A percentile compares a stretch with the other conserved stretches of the same genome.
These are phyloP conservation scores for Trematocara variabile DNA, from an alignment of 2,113 vertebrate genomes.

Conservation along the genomic window DNA sequence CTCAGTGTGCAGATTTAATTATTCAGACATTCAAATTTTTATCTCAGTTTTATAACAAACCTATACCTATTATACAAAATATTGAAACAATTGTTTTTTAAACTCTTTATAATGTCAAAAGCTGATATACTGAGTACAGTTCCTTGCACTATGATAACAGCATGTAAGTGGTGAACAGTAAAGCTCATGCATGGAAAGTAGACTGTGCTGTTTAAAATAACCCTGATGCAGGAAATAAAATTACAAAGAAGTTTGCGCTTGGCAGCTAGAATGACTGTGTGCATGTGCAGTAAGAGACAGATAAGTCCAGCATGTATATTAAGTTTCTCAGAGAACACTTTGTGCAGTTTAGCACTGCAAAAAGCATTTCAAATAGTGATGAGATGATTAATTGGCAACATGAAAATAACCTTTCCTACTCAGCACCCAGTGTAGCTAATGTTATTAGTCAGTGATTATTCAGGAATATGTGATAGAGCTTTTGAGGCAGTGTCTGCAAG, in stretches of 20 bases:
- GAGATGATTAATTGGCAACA: background rate
- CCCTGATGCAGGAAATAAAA: constrained; percentile 1
- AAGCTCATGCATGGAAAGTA: background rate
- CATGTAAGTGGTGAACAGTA: background rate
- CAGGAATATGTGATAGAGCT: constrained; percentile 1
- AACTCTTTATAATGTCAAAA: background rate
- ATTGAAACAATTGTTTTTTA: background rate
- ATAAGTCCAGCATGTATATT: background rate
- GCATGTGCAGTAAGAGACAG: background rate
- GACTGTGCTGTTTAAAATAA: background rate
- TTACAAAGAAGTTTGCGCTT: background rate
- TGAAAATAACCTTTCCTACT: constrained; percentile 13
- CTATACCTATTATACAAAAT: background rate
- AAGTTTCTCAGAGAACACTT: background rate
- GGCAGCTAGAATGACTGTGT: background rate
- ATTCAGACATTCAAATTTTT: background rate
- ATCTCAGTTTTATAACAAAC: background rate
- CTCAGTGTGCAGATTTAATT: background rate
- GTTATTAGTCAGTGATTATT: constrained; percentile 34
- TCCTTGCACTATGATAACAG: background rate
- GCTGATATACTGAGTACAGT: background rate
- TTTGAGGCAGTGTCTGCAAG: background rate
- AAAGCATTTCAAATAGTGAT: background rate
- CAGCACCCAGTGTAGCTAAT: constrained; percentile 6
- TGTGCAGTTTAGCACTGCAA: background rate